Evolutionary conservation across 2,888 invertebrate species (phyloP), one percentile per base, ranked within the genome.

Genomic region (Teinopalpus imperialis): DNA sequence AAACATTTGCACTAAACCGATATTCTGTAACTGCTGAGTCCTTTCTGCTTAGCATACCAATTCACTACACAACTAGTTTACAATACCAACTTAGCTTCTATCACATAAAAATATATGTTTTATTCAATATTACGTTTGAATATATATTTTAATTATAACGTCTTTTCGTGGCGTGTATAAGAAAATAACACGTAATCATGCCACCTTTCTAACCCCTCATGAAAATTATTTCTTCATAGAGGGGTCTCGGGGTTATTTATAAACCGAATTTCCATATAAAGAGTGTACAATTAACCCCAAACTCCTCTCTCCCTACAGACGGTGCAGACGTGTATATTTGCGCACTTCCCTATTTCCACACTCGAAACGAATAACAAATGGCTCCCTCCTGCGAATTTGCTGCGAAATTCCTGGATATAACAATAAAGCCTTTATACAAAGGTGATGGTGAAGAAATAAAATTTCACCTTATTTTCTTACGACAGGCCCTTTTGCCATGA

Each of bases 321-420:
- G 51, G 34, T 53, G 55, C 47, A 43, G 49, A 56, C 58, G 55
- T 50, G 49, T 56, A 49, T 53, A 50, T 52, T 49, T 45, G 31
- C 40, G 18, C 48, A 42, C 44, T 45, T 49, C 52, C 57, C 56
- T 58, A 53, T 56, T 56, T 51, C 56, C 58, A 53, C 53, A 57
- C 56, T 56, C 50, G 51, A 45, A 56, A 49, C 48, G 54, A 56
- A 52, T 62, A 62, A 63, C 63, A 59, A 65, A 65, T 63, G 61
- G 60, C 53, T 54, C 55, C 53, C 63, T 63, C 64, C 64, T 66
- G 61, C 49, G 60, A 51, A 49, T 52, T 51, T 35, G 48, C 41
- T 52, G 52, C 43, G 54, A 56, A 58, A 50, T 53, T 59, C 54
- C 37, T 43, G 36, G 35, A 41, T 48, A 46, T 52, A 52, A 59